Evolutionary conservation across 2,113 vertebrate genomes (phyloP), one percentile per base, ranked within the genome.

Genomic region (Seriola aureovittata): DNA sequence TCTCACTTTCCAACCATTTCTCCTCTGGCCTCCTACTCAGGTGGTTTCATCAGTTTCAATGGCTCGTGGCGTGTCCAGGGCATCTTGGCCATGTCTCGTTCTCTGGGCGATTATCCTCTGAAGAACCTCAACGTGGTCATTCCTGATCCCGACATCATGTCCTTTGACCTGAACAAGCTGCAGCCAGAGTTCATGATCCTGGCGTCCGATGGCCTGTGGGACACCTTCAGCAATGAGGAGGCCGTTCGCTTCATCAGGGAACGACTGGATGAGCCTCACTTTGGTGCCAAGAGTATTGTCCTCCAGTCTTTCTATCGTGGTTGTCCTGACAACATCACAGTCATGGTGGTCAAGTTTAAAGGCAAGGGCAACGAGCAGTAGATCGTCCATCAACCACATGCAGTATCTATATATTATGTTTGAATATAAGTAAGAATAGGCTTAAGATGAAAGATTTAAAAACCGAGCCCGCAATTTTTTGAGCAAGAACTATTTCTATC

Each of bases 291-390:
- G 93, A 99, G 98, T 91, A 99, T 99, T 71, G 98, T 98, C 44
- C 95, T 99, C 42, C 98, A 99, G 95, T 98, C 98, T n/a, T 99
- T 97, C 79, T 99, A 99, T 92, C 95, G 98, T 6, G 98, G 98
- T 29, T 99, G 98, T 83, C 97, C 98, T 9, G 98, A 99, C 92
- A 99, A 99, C 60, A 99, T 99, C 90, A 99, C 98, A 0, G 98
- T 99, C 79, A 99, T 99, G 98, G 98, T 99, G 92, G 97, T 99
- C 57, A 99, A 99, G 94, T 98, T 99, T 89, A 97, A 97, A 94
- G 96, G 93, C 94, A 98, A 96, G 94, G 84, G 93, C 0, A 93
- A 94, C 36, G 97, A 97, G 87, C 95, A 97, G 94, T 97, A 95
- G 95, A 77, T 46, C 14, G 1, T 4, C 29, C 2, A 48, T 77